Evolutionary conservation across 2,888 invertebrate genomes (phyloP), one percentile per base, ranked within the genome.

Genomic region (Blastobasis lacticolella): DNA sequence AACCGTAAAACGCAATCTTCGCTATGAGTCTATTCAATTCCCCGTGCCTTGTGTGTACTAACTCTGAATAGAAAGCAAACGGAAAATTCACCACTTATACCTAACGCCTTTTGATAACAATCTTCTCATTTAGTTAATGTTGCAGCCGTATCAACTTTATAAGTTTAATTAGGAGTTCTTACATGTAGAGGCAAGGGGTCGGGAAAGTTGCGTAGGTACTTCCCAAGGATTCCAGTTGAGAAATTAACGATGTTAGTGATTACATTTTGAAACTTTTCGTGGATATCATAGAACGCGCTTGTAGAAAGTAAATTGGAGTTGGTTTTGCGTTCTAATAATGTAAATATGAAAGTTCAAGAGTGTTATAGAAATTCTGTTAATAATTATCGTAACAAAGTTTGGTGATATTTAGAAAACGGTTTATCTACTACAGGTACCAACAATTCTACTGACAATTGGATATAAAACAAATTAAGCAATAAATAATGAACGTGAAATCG

Each of bases 401-500:
- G 3, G 23, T 23, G 23, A 23, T 23, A 23, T 23, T 23, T 23
- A 23, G 23, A 23, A 23, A 23, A 23, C 1, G 23, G 23, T 23
- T 2, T 23, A 23, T 3, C 23, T 23, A 23, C 23, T 23, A 23
- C 23, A 23, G 3, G 23, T 23, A 23, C 23, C 23, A 23, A 23
- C 23, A 23, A 23, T 23, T 23, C 43, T 41, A 38, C 38, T 45
- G 45, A 53, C 54, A 61, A 65, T 67, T 67, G 66, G 65, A 64
- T 69, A 63, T 67, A 58, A 65, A 70, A 65, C 61, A 59, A 60
- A 64, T 64, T 60, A 59, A 62, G 61, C 55, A 67, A 65, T 64
- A 66, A 70, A 67, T 70, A 68, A 23, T 23, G 23, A 23, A 64
- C 57, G 60, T 54, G 50, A 60, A 58, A 68, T 69, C 66, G 60